Percentiles rank a stretch among this genome's conserved stretches.
These are phyloP conservation scores for Aethes cnicana DNA, from an alignment of 2,888 invertebrate species.

Conservation along the genomic window DNA sequence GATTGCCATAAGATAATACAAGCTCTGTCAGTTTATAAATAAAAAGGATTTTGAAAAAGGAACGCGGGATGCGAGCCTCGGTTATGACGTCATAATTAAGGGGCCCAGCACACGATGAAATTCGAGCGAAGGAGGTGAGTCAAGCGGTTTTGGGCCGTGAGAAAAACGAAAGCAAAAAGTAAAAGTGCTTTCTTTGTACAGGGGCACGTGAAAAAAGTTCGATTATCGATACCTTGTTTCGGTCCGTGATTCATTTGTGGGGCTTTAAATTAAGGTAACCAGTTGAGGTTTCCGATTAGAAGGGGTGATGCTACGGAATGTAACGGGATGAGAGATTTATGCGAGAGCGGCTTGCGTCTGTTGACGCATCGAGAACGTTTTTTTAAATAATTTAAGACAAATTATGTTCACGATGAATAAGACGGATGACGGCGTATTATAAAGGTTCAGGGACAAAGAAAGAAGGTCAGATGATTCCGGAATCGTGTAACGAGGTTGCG, in stretches of 20 bases:
- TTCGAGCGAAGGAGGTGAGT: conserved; percentile 58
- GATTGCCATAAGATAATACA: conserved; percentile 54
- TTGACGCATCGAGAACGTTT: conserved; percentile 22
- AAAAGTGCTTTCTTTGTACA: conserved; percentile 78
- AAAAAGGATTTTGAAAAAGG: conserved; percentile 58
- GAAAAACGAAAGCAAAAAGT: conserved; percentile 72
- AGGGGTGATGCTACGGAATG: conserved; percentile 58
- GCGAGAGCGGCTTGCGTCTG: not conserved
- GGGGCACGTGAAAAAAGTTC: conserved; percentile 64
- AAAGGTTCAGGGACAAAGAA: conserved; percentile 9
- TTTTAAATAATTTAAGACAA: conserved; percentile 17
- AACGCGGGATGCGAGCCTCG: conserved; percentile 48
- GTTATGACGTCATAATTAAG: conserved; percentile 76
- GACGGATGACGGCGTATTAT: conserved; percentile 20
- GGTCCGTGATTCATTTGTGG: conserved; percentile 71
- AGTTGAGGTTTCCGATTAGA: conserved; percentile 72
- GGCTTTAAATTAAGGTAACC: conserved; percentile 68
- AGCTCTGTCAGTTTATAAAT: conserved; percentile 63
- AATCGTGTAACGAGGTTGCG: conserved; percentile 32
- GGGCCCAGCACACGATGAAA: conserved; percentile 56
- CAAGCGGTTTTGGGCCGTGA: conserved; percentile 57
- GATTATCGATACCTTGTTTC: conserved; percentile 67
- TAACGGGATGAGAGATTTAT: conserved; percentile 50
- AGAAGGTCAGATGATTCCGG: conserved; percentile 33
- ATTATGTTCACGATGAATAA: conserved; percentile 29